Evolutionary conservation across 2,797 vertebrate genomes (phyloP).

Genomic region (Galaxias olidus): DNA sequence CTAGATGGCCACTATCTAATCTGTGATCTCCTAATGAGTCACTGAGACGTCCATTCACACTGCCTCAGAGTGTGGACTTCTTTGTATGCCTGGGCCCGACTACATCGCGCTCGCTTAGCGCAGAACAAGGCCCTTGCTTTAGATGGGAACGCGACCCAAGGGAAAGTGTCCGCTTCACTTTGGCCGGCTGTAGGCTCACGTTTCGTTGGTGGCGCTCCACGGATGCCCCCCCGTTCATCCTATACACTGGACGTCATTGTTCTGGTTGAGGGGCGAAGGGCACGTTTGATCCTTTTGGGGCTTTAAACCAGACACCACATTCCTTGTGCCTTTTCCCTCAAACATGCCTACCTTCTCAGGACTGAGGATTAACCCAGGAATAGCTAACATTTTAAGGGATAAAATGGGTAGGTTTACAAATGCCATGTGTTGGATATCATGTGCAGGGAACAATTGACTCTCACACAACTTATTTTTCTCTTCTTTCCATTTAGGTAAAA

Average conservation of each 20-base stretch:
- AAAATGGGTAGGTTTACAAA: conserved; percentile 33
- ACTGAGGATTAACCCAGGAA: conserved; percentile 57
- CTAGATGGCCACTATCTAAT: conserved; percentile 71
- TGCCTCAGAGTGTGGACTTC: conserved; percentile 43
- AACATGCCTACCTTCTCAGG: conserved; percentile 54
- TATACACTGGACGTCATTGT: conserved; percentile 65
- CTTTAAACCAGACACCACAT: conserved; percentile 38
- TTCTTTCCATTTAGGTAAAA: conserved; percentile 28
- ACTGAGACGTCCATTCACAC: conserved; percentile 45
- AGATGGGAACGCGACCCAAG: conserved; percentile 61
- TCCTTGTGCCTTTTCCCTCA: conserved; percentile 33
- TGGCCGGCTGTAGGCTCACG: conserved; percentile 26
- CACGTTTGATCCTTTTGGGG: conserved; percentile 54
- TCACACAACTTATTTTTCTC: conserved; percentile 44
- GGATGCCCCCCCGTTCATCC: conserved; percentile 27
- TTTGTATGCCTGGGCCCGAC: conserved; percentile 73
- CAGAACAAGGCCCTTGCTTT: conserved; percentile 63
- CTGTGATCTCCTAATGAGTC: conserved; percentile 78
- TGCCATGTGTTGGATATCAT: conserved; percentile 28
- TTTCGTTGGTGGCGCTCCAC: conserved; percentile 40
- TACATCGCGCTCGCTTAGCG: conserved; percentile 70
- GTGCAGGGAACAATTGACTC: conserved; percentile 30
- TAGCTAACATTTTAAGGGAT: conserved; percentile 26
- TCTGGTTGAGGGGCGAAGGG: conserved; percentile 29
- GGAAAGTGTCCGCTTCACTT: conserved; percentile 36